phyloP scores from a whole-genome alignment of 2,888 invertebrate genomes.

The Timema cristinae region DNA sequence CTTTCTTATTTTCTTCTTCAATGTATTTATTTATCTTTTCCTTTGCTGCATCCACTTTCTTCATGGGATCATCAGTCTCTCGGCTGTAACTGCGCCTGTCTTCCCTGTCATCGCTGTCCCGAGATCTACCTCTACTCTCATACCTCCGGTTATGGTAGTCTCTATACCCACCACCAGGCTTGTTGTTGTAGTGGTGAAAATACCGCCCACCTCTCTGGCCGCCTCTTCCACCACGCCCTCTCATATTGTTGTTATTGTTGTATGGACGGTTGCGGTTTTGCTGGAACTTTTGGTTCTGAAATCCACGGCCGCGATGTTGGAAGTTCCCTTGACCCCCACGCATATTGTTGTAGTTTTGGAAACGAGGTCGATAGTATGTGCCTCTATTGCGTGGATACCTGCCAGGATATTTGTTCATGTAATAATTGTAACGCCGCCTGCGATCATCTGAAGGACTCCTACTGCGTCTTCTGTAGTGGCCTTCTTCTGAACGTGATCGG shows the following conservation, averaged over 20 bases:
- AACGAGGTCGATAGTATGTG: conserved; percentile 74
- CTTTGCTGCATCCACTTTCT: conserved; percentile 51
- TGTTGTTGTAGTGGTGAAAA: conserved; percentile 40
- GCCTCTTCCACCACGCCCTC: conserved; percentile 38
- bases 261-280: conserved; percentile 39
- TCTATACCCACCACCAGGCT: conserved; percentile 44
- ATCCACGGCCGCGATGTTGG: conserved; percentile 41
- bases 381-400: conserved; percentile 61
- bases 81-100: conserved; percentile 49
- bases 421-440: conserved; percentile 34
- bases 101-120: conserved; percentile 47
- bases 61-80: conserved; percentile 49
- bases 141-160: conserved; percentile 64
- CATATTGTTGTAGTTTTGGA: conserved; percentile 60
- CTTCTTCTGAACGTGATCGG: conserved; percentile 55
- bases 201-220: conserved; percentile 42
- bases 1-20: conserved; percentile 39
- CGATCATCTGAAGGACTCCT: conserved; percentile 50
- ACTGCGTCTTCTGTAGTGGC: conserved; percentile 47
- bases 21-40: conserved; percentile 57
- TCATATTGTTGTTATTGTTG: conserved; percentile 33
- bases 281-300: conserved; percentile 42
- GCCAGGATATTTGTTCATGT: conserved; percentile 35
- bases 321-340: conserved; percentile 41
- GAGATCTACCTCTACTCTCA: conserved; percentile 57